A percentile compares a stretch with the other conserved stretches of the same genome.
Conservation (phyloP, 2,888 invertebrate species). For the Sinohyriopsis cumingii region DNA sequence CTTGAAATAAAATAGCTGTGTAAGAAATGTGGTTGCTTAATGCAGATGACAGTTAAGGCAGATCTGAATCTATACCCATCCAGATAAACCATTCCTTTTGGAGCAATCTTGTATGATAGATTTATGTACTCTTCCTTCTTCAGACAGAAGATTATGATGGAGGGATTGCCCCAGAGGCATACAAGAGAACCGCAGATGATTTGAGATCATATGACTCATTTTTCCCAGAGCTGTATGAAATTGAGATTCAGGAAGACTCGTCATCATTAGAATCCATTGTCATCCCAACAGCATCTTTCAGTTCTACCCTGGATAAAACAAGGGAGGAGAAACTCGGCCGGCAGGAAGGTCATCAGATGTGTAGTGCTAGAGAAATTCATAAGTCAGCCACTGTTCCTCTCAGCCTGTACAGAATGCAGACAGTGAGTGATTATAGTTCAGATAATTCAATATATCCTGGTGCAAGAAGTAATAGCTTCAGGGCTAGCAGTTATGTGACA, state of each 20-base stretch:
- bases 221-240: slow-evolving; percentile 67
- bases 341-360: neutral
- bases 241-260: slow-evolving; percentile 51
- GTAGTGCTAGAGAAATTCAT: slow-evolving; percentile 11
- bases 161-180: slow-evolving; percentile 47
- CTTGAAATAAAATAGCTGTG: too few relatives aligned
- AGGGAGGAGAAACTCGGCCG: slow-evolving; percentile 7
- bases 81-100: too few relatives aligned
- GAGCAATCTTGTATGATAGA: neutral
- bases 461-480: slow-evolving; percentile 11
- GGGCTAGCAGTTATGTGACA: slow-evolving; percentile 10
- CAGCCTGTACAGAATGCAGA: slow-evolving; percentile 27
- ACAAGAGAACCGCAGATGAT: slow-evolving; percentile 60
- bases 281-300: slow-evolving; percentile 38
- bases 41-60: too few relatives aligned
- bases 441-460: slow-evolving; percentile 36
- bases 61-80: too few relatives aligned
- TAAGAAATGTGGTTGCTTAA: too few relatives aligned
- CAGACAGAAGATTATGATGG: slow-evolving; percentile 63
- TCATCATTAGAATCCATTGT: slow-evolving; percentile 26
- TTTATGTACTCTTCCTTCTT: neutral
- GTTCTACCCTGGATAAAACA: slow-evolving; percentile 16
- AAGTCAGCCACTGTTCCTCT: slow-evolving; percentile 33
- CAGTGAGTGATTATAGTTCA: slow-evolving; percentile 34
- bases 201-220: slow-evolving; percentile 64